These are phyloP conservation scores for Drosophila sturtevanti DNA, from an alignment of 1,140 invertebrate species.

Conservation along the genomic window DNA sequence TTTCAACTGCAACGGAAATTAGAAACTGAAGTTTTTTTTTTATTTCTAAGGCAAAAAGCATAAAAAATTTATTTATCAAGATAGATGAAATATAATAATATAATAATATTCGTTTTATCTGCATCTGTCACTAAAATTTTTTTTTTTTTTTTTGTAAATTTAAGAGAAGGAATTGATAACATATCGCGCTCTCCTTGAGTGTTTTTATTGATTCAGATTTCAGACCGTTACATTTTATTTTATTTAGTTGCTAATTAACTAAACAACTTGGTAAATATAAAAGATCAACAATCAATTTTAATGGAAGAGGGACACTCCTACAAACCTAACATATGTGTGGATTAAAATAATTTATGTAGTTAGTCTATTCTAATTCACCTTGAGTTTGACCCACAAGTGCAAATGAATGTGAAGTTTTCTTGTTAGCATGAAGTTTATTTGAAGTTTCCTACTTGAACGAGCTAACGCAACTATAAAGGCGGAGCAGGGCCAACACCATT, in stretches of 20 bases:
- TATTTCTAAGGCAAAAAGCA: no score
- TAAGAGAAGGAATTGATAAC: background rate
- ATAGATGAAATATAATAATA: no score
- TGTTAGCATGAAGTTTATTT: background rate
- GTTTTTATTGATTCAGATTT: background rate
- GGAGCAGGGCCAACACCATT: constrained; percentile 28
- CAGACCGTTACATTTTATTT: background rate
- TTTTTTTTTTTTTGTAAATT: background rate
- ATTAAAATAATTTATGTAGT: background rate
- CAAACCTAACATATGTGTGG: no score
- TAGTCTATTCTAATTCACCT: background rate
- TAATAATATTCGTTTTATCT: no score
- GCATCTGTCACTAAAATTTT: no score
- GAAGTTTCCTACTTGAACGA: background rate
- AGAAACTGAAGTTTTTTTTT: no score
- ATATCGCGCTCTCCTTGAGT: background rate
- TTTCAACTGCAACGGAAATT: no score
- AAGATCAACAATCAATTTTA: background rate
- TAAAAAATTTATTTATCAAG: no score
- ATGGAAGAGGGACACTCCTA: background rate
- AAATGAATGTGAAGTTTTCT: background rate
- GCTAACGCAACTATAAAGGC: constrained; percentile 49
- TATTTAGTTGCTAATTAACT: background rate
- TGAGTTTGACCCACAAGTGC: background rate
- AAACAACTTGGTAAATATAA: background rate